Evolutionary conservation across 2,888 invertebrate genomes (phyloP), one percentile per base, ranked within the genome.

Genomic region (Lapara coniferarum): DNA sequence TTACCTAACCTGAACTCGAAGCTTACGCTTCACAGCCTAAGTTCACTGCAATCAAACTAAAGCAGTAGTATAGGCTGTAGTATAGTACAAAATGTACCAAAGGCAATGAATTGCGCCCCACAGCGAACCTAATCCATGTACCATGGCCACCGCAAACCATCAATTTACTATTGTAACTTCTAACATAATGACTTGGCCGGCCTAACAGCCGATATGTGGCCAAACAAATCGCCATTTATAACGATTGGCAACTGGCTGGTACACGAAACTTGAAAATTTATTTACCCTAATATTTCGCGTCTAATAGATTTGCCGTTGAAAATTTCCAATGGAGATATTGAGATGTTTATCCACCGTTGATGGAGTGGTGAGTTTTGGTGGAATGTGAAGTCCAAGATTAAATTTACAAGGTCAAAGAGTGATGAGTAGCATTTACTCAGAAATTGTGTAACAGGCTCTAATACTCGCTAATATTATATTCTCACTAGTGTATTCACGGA

Each of bases 201-300:
- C 81, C 82, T 37, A 79, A 81, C 74, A 71, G 75, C 75, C 76
- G 80, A 79, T 81, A 80, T 81, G 80, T 76, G 76, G 75, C 71
- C 75, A 71, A 19, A 72, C 59, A 72, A 68, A 74, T 70, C 71
- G 71, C 71, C 66, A 75, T 77, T 46, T 14, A 49, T 49, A 46
- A 10, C 55, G 10, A 55, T 55, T 19, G 46, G 70, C 69, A 63
- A 56, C 66, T 66, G 51, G 51, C 25, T 51, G 19, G 2, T 44
- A 19, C 14, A 63, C 25, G 37, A 14, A 37, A n/a, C 19, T 37
- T 13, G 68, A 10, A 70, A 74, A 78, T 77, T 79, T 79, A 79
- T 78, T 76, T 75, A 75, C 44, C 71, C 51, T 69, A 70, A 75
- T 75, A 78, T 79, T 75, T 77, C 70, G 70, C 69, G 69, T 67